phyloP scores from a whole-genome alignment of 2,797 vertebrate genomes.

The Microctenopoma stevenorrisi region DNA sequence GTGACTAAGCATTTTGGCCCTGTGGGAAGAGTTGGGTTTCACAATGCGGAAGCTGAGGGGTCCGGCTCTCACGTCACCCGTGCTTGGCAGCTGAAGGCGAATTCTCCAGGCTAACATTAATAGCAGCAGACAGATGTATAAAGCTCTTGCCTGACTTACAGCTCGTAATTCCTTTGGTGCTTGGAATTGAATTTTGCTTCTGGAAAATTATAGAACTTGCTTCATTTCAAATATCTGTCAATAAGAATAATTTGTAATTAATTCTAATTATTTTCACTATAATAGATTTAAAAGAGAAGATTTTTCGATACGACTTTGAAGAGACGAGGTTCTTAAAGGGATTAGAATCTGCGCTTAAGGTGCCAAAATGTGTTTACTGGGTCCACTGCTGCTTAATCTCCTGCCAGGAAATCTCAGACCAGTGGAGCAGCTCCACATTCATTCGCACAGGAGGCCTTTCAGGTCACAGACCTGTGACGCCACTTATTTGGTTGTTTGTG shows the following conservation, averaged over 20 bases:
- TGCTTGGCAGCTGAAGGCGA: slow-evolving; percentile 60
- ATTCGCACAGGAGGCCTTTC: slow-evolving; percentile 31
- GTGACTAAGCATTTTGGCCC: slow-evolving; percentile 50
- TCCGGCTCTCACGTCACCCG: slow-evolving; percentile 65
- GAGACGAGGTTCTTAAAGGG: slow-evolving; percentile 5
- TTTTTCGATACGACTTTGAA: slow-evolving; percentile 7
- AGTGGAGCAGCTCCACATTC: slow-evolving; percentile 33
- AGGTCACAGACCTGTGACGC: slow-evolving; percentile 61
- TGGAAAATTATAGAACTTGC: slow-evolving; percentile 20
- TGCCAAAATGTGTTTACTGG: slow-evolving; percentile 41
- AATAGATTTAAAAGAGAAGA: slow-evolving; percentile 2
- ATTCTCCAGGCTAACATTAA: slow-evolving; percentile 68
- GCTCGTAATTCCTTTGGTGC: slow-evolving; percentile 57
- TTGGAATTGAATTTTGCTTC: slow-evolving; percentile 48
- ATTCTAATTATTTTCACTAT: not conserved
- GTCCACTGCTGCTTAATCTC: slow-evolving; percentile 35
- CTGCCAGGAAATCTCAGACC: slow-evolving; percentile 45
- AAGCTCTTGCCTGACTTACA: slow-evolving; percentile 70
- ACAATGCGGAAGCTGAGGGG: slow-evolving; percentile 64
- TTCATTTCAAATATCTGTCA: slow-evolving; percentile 23
- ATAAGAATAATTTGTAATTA: not conserved
- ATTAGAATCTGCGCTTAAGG: slow-evolving; percentile 7
- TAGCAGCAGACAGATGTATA: slow-evolving; percentile 69
- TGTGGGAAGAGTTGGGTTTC: slow-evolving; percentile 68
- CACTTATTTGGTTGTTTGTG: slow-evolving; percentile 71